A percentile compares a stretch with the other conserved stretches of the same genome.
phyloP scores from a whole-genome alignment of 2,797 vertebrate genomes.

The Tapirus indicus region DNA sequence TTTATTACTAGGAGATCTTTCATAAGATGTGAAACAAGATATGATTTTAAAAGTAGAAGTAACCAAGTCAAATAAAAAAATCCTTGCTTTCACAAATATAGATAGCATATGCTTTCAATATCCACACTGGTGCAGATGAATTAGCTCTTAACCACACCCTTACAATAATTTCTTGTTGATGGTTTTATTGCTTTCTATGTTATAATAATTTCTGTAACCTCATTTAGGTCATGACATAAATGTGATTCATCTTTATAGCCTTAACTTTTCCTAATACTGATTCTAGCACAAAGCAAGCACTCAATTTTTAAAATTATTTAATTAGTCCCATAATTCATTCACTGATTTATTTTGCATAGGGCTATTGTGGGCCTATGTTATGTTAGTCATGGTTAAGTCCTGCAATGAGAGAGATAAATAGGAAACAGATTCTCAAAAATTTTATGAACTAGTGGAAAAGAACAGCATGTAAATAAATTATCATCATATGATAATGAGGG shows the following conservation, averaged over 20 bases:
- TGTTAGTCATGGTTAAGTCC: background rate
- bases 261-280: background rate
- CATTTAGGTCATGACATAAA: background rate
- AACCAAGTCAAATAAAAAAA: background rate
- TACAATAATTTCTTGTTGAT: background rate
- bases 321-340: background rate
- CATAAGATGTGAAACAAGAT: background rate
- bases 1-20: background rate
- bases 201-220: constrained; percentile 8
- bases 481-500: background rate
- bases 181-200: background rate
- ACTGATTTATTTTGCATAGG: background rate
- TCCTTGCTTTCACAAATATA: background rate
- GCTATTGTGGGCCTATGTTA: background rate
- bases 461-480: background rate
- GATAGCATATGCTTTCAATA: background rate
- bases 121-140: background rate
- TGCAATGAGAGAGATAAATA: background rate
- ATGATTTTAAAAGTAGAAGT: background rate
- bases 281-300: background rate
- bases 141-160: background rate
- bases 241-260: background rate
- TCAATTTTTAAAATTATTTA: background rate
- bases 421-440: background rate
- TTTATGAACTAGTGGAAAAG: background rate